Evolutionary conservation across 2,113 vertebrate species (phyloP).

Genomic region (Vireo altiloquus): DNA sequence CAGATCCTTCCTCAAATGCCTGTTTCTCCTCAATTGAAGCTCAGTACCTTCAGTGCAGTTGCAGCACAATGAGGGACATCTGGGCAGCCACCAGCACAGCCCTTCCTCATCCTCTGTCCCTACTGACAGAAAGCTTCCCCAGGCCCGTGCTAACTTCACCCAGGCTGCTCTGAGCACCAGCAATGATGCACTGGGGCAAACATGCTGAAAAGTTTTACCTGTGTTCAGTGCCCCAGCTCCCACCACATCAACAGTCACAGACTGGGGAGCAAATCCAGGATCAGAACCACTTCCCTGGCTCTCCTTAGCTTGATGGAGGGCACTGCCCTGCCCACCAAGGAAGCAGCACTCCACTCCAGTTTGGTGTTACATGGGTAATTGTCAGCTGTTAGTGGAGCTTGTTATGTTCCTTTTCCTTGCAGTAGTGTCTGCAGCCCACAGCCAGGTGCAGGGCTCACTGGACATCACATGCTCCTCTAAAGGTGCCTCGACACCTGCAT

Average conservation of each 20-base stretch:
- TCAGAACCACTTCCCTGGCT: background rate
- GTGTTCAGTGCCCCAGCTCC: background rate
- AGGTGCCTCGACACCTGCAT: fast-evolving
- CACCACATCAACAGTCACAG: background rate
- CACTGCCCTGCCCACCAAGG: background rate
- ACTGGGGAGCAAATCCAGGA: background rate
- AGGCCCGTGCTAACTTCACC: background rate
- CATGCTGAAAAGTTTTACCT: background rate
- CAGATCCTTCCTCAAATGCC: background rate
- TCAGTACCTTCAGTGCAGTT: background rate
- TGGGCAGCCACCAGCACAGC: background rate
- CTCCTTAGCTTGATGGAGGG: background rate
- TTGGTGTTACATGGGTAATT: background rate
- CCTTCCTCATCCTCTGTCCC: background rate
- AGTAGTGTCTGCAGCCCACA: too few relatives aligned
- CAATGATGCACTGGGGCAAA: background rate
- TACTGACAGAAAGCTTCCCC: background rate
- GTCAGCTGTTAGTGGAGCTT: background rate
- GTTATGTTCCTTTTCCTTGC: background rate
- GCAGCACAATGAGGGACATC: background rate
- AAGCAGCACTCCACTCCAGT: background rate
- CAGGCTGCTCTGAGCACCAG: background rate
- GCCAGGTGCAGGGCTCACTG: background rate
- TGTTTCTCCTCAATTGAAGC: background rate
- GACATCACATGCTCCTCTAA: background rate